phyloP scores from a whole-genome alignment of 2,888 invertebrate genomes.

The Phaonia tiefii region DNA sequence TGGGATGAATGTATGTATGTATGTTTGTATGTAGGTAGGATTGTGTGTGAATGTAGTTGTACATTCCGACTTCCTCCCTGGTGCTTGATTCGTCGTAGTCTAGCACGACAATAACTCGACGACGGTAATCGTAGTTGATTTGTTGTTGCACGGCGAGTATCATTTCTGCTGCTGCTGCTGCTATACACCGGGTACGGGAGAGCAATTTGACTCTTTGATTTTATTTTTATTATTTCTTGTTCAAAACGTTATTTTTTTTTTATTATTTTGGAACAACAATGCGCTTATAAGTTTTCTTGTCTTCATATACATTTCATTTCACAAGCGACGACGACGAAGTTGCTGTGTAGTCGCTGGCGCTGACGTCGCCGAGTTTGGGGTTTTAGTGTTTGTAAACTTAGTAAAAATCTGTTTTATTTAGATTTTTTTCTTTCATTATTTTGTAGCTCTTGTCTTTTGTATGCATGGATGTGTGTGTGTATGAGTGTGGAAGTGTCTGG shows the following conservation, averaged over 20 bases:
- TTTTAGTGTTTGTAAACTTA: slow-evolving; percentile 21
- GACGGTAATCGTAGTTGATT: not conserved
- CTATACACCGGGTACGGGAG: slow-evolving; percentile 22
- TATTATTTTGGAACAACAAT: slow-evolving; percentile 58
- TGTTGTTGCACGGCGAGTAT: no score
- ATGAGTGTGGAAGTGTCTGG: slow-evolving; percentile 13
- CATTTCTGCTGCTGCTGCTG: no score
- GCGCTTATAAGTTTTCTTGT: slow-evolving; percentile 66
- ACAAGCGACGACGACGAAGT: not conserved
- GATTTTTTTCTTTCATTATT: slow-evolving; percentile 5
- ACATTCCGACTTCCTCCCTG: not conserved
- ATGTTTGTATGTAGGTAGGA: no score
- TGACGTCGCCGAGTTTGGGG: not conserved
- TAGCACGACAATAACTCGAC: slow-evolving; percentile 1
- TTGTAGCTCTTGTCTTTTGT: slow-evolving; percentile 8
- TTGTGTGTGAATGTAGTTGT: no score
- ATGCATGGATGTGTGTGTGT: slow-evolving; percentile 5
- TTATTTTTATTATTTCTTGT: slow-evolving; percentile 55
- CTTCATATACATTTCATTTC: slow-evolving; percentile 58
- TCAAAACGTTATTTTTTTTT: slow-evolving; percentile 14
- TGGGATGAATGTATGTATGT: no score
- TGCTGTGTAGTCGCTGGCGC: not conserved
- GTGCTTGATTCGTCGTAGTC: not conserved
- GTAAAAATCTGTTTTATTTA: slow-evolving; percentile 30
- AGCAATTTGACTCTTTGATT: slow-evolving; percentile 60